Conservation (phyloP, 2,113 vertebrate species). For the Phrynocephalus versicolor region DNA sequence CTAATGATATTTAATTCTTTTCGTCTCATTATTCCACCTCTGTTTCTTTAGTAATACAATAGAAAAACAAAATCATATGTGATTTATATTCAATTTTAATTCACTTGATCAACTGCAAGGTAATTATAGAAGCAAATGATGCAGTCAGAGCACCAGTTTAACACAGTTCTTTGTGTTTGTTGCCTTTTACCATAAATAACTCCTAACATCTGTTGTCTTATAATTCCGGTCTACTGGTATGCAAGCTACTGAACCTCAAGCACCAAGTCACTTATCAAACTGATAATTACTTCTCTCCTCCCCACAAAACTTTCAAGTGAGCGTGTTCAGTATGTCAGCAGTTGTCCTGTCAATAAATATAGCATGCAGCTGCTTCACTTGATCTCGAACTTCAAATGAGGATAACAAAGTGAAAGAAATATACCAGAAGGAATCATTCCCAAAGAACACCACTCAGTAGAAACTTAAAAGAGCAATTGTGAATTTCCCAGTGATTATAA, state of each 20-base stretch:
- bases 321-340: background rate
- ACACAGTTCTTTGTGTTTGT: background rate
- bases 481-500: background rate
- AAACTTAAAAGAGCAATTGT: background rate
- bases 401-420: conserved; percentile 13
- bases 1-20: background rate
- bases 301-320: conserved; percentile 5
- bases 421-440: background rate
- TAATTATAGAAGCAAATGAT: conserved; percentile 1
- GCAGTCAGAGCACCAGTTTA: background rate
- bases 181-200: conserved; percentile 24
- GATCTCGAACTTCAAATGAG: conserved; percentile 2
- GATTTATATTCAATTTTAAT: background rate
- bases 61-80: background rate
- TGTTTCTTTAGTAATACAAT: background rate
- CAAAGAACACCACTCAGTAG: background rate
- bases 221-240: conserved; percentile 3
- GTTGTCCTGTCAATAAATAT: conserved; percentile 6
- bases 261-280: conserved; percentile 1
- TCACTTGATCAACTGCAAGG: background rate
- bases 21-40: background rate
- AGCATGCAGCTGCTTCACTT: background rate
- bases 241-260: background rate
- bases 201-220: conserved; percentile 11
- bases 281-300: conserved; percentile 15